phyloP scores from a whole-genome alignment of 1,140 invertebrate genomes.

The Agrilus planipennis region DNA sequence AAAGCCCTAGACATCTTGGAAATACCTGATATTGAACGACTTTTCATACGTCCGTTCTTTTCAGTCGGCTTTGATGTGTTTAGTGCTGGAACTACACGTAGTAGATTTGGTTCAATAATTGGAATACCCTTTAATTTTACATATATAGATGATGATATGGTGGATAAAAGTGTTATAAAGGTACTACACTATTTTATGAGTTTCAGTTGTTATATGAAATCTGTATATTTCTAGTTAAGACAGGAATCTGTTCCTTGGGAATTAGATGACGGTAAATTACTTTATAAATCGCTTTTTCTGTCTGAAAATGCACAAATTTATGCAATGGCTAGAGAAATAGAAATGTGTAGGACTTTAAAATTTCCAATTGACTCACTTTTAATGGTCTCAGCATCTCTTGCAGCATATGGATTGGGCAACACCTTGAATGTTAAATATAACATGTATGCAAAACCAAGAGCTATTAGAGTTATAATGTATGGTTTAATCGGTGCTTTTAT shows the following conservation, averaged over 20 bases:
- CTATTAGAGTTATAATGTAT: constrained; percentile 43
- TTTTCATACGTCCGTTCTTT: constrained; percentile 39
- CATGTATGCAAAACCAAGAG: constrained; percentile 39
- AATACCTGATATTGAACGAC: not conserved
- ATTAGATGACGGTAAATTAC: constrained; percentile 42
- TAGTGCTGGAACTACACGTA: constrained; percentile 36
- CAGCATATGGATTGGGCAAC: constrained; percentile 38
- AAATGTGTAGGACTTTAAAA: constrained; percentile 43
- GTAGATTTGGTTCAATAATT: constrained; percentile 41
- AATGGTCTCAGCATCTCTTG: constrained; percentile 34
- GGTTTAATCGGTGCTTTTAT: constrained; percentile 43
- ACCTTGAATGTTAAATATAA: constrained; percentile 41
- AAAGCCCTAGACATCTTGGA: constrained; percentile 38
- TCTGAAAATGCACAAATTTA: constrained; percentile 65
- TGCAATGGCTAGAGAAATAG: constrained; percentile 60
- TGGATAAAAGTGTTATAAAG: constrained; percentile 40
- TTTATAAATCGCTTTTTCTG: constrained; percentile 52
- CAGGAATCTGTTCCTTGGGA: constrained; percentile 46
- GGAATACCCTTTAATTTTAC: constrained; percentile 52
- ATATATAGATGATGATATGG: constrained; percentile 34
- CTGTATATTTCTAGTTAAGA: constrained; percentile 37
- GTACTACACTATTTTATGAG: constrained; percentile 25
- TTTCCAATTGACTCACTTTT: constrained; percentile 40
- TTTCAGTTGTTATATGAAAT: not conserved
- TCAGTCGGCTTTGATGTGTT: constrained; percentile 51